phyloP scores from a whole-genome alignment of 2,888 invertebrate species.

The Drosophila nigritarsus region DNA sequence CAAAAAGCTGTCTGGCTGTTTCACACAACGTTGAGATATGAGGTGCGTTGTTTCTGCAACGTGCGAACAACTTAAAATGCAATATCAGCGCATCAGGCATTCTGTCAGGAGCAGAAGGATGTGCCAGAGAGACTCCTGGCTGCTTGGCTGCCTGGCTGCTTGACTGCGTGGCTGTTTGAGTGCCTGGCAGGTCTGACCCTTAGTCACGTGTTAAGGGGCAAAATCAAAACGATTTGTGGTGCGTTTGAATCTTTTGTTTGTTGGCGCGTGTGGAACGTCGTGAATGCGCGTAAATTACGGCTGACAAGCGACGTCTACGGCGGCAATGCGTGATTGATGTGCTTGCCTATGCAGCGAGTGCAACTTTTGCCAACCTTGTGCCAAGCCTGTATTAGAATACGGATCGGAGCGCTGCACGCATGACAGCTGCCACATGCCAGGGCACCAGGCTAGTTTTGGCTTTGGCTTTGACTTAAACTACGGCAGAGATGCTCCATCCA shows the following conservation, averaged over 20 bases:
- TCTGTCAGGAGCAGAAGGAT: constrained; percentile 20
- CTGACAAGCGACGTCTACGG: constrained; percentile 71
- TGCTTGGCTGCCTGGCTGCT: not conserved
- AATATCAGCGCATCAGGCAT: constrained; percentile 42
- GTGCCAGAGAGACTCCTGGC: not conserved
- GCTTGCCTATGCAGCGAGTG: constrained; percentile 54
- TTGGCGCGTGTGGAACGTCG: constrained; percentile 37
- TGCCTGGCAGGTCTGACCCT: constrained; percentile 27
- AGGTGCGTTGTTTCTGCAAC: not conserved
- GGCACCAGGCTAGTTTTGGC: constrained; percentile 21
- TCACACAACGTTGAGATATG: not conserved
- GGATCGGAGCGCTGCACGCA: constrained; percentile 57
- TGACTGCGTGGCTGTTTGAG: not conserved
- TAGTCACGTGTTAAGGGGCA: constrained; percentile 60
- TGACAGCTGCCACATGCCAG: constrained; percentile 72
- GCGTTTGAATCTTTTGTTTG: constrained; percentile 72
- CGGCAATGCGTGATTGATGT: constrained; percentile 72
- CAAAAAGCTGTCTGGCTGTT: not conserved
- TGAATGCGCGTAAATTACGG: constrained; percentile 79
- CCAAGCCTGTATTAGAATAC: constrained; percentile 10
- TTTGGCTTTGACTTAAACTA: constrained; percentile 43
- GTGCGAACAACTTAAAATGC: constrained; percentile 22
- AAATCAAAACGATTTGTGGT: constrained; percentile 71
- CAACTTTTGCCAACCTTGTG: constrained; percentile 62
- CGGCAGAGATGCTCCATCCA: constrained; percentile 54